Base-by-base conservation (phyloP, 2,888 invertebrate genomes). In the Stegophylla sp. region DNA sequence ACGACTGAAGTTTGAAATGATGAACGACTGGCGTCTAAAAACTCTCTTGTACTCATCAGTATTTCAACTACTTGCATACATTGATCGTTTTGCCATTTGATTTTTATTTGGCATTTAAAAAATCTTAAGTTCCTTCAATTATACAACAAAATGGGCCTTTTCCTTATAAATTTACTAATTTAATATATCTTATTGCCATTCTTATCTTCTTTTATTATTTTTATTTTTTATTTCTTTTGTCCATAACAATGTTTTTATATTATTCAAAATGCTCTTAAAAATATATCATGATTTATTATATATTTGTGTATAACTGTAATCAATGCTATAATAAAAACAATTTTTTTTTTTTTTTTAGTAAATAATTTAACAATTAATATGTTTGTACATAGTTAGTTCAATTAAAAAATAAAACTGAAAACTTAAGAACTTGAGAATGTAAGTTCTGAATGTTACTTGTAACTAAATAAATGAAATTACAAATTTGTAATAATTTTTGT, bases 351-450 rank as follows among this genome's bases (percentile, higher is more conserved):
- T 61, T 67, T 79, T 51, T 79, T 79, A 71, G 61, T 61, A 71
- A 77, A 61, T 61, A 71, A 79, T 79, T 69, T 79, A 71, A 79
- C 48, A 79, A 75, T 61, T 71, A 79, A 61, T 69, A 77, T 76
- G 75, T 71, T 79, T 79, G 79, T 79, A 79, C 2, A 79, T 79
- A 79, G 67, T 79, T 79, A 79, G 79, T 79, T 71, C 79, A 79
- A 79, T 79, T 79, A 71, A 61, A 66, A 77, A 66, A 69, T 28
- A 61, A 23, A 63, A 63, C 23, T 13, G 23, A 63, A 23, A 41
- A 69, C 61, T 61, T 45, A 41, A 48, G 56, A 79, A 79, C 71
- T 71, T 63, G 17, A 69, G 34, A 79, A 71, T 71, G 61, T 71
- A 59, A 69, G 69, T 79, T 79, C 79, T 61, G 51, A 79, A 59